A percentile compares a stretch with the other conserved stretches of the same genome.
Evolutionary conservation across 2,113 vertebrate species (phyloP).

Genomic region (Melanocharis versteri): DNA sequence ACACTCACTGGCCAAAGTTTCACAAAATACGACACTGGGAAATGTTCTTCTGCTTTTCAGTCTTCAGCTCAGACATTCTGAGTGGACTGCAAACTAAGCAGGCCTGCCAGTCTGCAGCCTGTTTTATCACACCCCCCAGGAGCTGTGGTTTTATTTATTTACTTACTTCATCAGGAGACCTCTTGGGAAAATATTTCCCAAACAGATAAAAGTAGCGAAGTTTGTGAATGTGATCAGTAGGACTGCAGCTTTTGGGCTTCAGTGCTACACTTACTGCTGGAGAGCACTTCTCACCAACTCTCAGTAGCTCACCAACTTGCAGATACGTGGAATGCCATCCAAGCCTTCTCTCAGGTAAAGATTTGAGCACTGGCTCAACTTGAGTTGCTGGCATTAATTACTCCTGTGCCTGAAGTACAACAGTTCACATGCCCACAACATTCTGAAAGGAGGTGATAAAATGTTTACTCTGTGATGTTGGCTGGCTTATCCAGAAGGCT

Average conservation of each 20-base stretch:
- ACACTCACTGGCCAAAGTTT: neutral
- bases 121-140: neutral
- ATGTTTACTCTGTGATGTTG: neutral
- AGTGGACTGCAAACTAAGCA: neutral
- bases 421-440: neutral
- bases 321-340: neutral
- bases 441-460: neutral
- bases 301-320: neutral
- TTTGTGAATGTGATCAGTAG: neutral
- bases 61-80: neutral
- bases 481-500: neutral
- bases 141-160: neutral
- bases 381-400: neutral
- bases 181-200: neutral
- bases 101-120: neutral
- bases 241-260: neutral
- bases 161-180: neutral
- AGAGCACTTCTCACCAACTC: neutral
- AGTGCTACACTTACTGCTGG: neutral
- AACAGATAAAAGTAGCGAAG: neutral
- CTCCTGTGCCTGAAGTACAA: neutral
- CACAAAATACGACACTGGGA: neutral
- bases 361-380: neutral
- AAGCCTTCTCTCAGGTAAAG: neutral
- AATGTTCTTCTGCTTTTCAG: neutral